phyloP scores from a whole-genome alignment of 1,140 invertebrate genomes.

The Magallana angulata region DNA sequence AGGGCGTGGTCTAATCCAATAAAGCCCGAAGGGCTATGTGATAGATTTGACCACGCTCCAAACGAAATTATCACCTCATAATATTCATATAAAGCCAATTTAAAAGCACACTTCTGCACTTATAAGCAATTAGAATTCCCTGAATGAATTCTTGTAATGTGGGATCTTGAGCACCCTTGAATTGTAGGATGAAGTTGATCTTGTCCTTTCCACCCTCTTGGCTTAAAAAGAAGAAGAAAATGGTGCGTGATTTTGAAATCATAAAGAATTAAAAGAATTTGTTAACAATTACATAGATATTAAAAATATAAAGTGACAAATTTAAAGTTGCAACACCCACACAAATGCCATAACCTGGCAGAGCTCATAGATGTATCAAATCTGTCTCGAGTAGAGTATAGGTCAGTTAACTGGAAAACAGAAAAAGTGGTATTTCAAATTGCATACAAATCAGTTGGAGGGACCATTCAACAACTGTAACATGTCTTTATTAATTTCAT shows the following conservation, averaged over 20 bases:
- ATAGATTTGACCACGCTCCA: too few species aligned
- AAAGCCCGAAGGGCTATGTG: too few species aligned
- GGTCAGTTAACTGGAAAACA: slow-evolving; percentile 42
- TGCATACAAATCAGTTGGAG: too few species aligned
- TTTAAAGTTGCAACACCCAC: slow-evolving; percentile 8
- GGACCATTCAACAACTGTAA: too few species aligned
- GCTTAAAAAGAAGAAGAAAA: background rate
- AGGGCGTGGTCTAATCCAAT: too few species aligned
- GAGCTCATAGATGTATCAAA: slow-evolving; percentile 44
- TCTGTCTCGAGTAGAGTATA: slow-evolving; percentile 41
- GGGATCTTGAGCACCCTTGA: slow-evolving; percentile 51
- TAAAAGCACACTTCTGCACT: too few species aligned
- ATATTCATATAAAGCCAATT: too few species aligned
- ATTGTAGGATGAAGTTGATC: slow-evolving; percentile 53
- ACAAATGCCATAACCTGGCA: slow-evolving; percentile 41
- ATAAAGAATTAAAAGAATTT: background rate
- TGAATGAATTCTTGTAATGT: slow-evolving; percentile 48
- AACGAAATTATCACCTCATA: too few species aligned
- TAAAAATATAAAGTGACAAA: background rate
- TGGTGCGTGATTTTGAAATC: background rate
- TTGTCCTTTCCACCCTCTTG: slow-evolving; percentile 43
- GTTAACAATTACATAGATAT: background rate
- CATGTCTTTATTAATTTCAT: too few species aligned
- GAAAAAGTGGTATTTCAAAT: background rate
- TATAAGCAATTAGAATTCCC: slow-evolving; percentile 23